phyloP scores from a whole-genome alignment of 2,888 invertebrate genomes.

The Ochlodes sylvanus region DNA sequence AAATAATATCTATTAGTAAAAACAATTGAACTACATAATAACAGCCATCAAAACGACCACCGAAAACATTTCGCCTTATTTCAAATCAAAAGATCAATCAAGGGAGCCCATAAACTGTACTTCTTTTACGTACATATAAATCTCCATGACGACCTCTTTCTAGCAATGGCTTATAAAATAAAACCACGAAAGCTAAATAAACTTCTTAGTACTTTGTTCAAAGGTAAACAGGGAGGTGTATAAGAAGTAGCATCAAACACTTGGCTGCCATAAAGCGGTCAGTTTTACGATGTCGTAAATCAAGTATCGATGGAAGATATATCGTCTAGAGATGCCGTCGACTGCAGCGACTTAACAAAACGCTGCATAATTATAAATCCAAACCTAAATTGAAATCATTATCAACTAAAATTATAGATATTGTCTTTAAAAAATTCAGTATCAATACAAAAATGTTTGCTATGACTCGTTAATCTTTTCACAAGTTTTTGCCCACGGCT shows the following conservation, averaged over 20 bases:
- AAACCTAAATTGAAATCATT: conserved; percentile 4
- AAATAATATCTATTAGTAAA: too few species aligned
- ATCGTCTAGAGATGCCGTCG: conserved; percentile 21
- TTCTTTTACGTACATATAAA: conserved; percentile 34
- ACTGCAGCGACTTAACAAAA: conserved; percentile 15
- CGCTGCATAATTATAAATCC: background rate
- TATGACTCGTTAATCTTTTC: background rate
- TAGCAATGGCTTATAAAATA: conserved; percentile 49
- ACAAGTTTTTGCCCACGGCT: too few species aligned
- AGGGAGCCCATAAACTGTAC: conserved; percentile 25
- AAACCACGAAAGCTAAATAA: conserved; percentile 50
- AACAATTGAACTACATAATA: too few species aligned
- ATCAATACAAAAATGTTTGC: background rate
- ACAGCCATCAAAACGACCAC: background rate
- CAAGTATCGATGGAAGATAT: conserved; percentile 67
- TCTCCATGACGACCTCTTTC: conserved; percentile 30
- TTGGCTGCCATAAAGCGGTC: conserved; percentile 70
- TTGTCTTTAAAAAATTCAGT: background rate
- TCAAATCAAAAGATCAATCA: conserved; percentile 34
- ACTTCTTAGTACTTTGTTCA: conserved; percentile 56
- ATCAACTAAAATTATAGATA: background rate
- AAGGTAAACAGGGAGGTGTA: conserved; percentile 51
- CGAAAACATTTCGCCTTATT: conserved; percentile 1
- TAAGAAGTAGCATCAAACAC: conserved; percentile 53
- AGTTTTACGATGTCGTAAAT: conserved; percentile 75